Evolutionary conservation across 2,113 vertebrate genomes (phyloP).

Genomic region (Oryzias melastigma): DNA sequence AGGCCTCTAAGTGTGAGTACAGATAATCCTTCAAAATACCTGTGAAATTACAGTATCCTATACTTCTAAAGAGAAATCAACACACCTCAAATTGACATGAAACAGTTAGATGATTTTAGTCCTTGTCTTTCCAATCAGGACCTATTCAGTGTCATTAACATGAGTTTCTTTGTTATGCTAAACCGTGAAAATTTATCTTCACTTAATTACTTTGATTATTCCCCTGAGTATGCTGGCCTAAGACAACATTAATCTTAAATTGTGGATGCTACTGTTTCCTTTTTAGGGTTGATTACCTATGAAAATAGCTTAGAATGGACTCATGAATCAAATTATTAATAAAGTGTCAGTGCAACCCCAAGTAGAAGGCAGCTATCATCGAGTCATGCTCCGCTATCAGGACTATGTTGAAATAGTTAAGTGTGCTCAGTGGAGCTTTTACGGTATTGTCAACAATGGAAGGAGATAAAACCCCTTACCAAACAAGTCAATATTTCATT

Average conservation of each 20-base stretch:
- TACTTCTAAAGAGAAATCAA: constrained; percentile 22
- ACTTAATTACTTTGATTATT: constrained; percentile 65
- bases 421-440: constrained; percentile 42
- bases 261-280: constrained; percentile 62
- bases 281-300: constrained; percentile 75
- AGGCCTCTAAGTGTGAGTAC: constrained; percentile 50
- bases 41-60: constrained; percentile 28
- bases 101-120: no score
- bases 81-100: no score
- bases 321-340: constrained; percentile 75
- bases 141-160: constrained; percentile 52
- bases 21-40: constrained; percentile 35
- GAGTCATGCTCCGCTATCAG: constrained; percentile 19
- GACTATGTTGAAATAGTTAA: constrained; percentile 39
- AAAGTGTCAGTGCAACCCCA: constrained; percentile 65
- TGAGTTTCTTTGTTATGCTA: constrained; percentile 62
- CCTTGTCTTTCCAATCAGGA: not conserved
- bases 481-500: constrained; percentile 64
- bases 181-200: constrained; percentile 64
- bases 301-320: constrained; percentile 69
- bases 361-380: constrained; percentile 52
- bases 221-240: constrained; percentile 52
- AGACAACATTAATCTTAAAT: constrained; percentile 67
- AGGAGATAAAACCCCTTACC: constrained; percentile 41
- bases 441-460: constrained; percentile 45